Conservation (phyloP, 2,888 invertebrate species). For the Cinara cedri region DNA sequence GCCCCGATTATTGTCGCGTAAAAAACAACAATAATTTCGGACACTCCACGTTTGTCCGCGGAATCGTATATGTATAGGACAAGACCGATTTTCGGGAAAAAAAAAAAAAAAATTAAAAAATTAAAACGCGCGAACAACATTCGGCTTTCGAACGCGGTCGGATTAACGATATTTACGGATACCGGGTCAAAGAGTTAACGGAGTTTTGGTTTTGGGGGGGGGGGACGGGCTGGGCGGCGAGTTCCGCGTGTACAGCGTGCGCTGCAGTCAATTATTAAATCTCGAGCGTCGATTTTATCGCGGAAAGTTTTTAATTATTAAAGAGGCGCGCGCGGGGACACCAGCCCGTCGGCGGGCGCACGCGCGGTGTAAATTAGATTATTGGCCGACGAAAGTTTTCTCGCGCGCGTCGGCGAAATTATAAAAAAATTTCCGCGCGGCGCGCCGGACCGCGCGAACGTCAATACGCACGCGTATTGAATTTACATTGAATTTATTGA, state of each 20-base stretch:
- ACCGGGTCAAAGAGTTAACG: too few relatives aligned
- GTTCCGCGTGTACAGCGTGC: background rate
- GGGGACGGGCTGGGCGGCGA: background rate
- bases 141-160: too few relatives aligned
- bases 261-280: constrained; percentile 52
- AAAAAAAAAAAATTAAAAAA: too few relatives aligned
- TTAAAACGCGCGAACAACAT: too few relatives aligned
- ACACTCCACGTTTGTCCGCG: too few relatives aligned
- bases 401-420: constrained; percentile 3
- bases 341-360: background rate
- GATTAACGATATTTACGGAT: too few relatives aligned
- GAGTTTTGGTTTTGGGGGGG: too few relatives aligned
- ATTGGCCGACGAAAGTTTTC: constrained; percentile 51
- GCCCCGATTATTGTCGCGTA: too few relatives aligned
- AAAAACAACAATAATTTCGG: too few relatives aligned
- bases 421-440: constrained; percentile 43
- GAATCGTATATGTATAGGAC: too few relatives aligned
- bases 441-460: background rate
- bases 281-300: constrained; percentile 55
- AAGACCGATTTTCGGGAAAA: too few relatives aligned
- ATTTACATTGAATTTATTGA: too few relatives aligned
- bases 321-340: background rate
- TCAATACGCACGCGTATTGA: background rate
- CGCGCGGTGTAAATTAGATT: constrained; percentile 51
- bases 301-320: constrained; percentile 54